These are phyloP conservation scores for Microtus oregoni DNA, from an alignment of 2,113 vertebrate species.

Conservation along the genomic window DNA sequence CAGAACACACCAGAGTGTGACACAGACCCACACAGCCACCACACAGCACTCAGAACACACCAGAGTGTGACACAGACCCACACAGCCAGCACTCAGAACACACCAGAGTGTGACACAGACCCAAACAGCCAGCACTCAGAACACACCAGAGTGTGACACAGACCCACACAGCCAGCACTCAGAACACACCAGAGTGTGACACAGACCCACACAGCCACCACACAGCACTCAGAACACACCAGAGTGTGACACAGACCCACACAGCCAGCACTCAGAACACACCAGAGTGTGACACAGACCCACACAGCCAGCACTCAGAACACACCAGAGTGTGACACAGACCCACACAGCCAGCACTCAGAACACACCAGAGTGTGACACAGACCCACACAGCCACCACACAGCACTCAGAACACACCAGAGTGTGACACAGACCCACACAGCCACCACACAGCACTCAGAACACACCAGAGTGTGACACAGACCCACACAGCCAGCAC, in stretches of 20 bases:
- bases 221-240: too few species aligned
- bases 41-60: accelerated
- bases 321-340: too few species aligned
- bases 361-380: too few species aligned
- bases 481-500: accelerated
- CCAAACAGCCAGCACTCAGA: accelerated
- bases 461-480: too few species aligned
- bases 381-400: accelerated
- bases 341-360: accelerated
- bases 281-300: too few species aligned
- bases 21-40: accelerated
- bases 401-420: too few species aligned
- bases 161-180: accelerated
- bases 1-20: accelerated
- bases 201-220: accelerated
- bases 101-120: too few species aligned
- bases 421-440: too few species aligned
- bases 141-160: too few species aligned
- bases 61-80: too few species aligned
- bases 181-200: too few species aligned
- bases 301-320: accelerated
- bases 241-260: too few species aligned
- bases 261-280: accelerated
- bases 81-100: accelerated
- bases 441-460: accelerated